Percentiles rank a stretch among this genome's conserved stretches.
These are phyloP conservation scores for Acanthopleura granulata DNA, from an alignment of 2,888 invertebrate genomes.

Conservation along the genomic window DNA sequence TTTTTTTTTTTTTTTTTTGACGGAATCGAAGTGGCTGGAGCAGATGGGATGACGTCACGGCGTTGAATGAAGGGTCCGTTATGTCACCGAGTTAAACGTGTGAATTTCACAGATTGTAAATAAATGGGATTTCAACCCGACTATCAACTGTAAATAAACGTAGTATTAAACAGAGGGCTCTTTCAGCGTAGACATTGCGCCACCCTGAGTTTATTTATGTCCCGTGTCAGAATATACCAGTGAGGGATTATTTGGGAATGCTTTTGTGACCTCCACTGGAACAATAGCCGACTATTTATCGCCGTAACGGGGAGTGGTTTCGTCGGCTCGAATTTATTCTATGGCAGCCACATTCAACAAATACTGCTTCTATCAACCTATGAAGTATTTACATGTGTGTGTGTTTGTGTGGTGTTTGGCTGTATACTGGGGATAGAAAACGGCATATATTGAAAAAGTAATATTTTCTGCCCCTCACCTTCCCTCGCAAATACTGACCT, in stretches of 20 bases:
- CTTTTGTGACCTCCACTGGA: not conserved
- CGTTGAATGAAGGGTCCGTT: too few relatives aligned
- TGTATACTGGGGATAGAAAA: too few relatives aligned
- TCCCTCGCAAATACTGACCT: too few relatives aligned
- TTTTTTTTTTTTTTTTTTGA: too few relatives aligned
- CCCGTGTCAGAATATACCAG: not conserved
- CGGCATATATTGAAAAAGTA: too few relatives aligned
- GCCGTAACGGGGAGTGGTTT: not conserved
- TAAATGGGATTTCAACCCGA: not conserved
- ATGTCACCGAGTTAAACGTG: not conserved
- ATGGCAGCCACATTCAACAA: not conserved
- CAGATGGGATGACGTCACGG: too few relatives aligned
- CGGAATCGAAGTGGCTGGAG: too few relatives aligned
- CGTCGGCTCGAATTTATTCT: not conserved
- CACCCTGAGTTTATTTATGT: not conserved
- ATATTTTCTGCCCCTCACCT: too few relatives aligned
- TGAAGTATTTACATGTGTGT: too few relatives aligned
- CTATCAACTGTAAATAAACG: not conserved
- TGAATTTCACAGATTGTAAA: not conserved
- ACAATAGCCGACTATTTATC: not conserved
- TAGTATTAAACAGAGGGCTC: not conserved
- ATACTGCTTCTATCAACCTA: not conserved
- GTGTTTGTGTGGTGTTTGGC: too few relatives aligned
- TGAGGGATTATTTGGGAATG: too few relatives aligned
- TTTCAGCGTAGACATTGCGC: not conserved